phyloP scores from a whole-genome alignment of 2,797 vertebrate genomes.

The Arnoldichthys spilopterus region DNA sequence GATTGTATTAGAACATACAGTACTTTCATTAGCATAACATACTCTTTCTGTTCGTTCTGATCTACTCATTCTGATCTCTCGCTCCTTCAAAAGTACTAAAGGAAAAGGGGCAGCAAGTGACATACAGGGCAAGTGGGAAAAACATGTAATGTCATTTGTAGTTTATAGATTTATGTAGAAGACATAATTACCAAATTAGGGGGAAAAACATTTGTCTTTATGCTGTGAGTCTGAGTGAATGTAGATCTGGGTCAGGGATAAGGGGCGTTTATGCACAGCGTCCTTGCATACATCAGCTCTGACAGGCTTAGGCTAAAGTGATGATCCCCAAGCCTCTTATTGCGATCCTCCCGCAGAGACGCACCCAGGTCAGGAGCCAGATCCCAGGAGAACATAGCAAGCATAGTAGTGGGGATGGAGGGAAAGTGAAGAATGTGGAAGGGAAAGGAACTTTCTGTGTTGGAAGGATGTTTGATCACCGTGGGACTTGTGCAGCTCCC shows the following conservation, averaged over 20 bases:
- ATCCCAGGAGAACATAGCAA: background rate
- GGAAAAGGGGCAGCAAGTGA: too few species aligned
- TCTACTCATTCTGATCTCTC: too few species aligned
- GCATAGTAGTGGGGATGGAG: background rate
- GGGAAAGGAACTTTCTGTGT: background rate
- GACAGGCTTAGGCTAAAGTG: conserved; percentile 68
- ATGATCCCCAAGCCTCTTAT: conserved; percentile 65
- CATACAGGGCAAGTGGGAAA: too few species aligned
- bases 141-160: too few species aligned
- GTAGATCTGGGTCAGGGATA: conserved; percentile 70
- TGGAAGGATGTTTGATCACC: background rate
- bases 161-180: too few species aligned
- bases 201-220: background rate
- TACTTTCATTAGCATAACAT: too few species aligned
- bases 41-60: too few species aligned
- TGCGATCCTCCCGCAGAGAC: conserved; percentile 50
- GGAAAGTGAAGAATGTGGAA: background rate
- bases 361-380: background rate
- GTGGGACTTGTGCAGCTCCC: too few species aligned
- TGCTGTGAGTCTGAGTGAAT: conserved; percentile 5
- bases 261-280: conserved; percentile 14
- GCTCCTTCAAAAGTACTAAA: too few species aligned
- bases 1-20: too few species aligned
- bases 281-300: conserved; percentile 59
- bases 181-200: background rate